These are phyloP conservation scores for Huso huso DNA, from an alignment of 2,797 vertebrate genomes.

Conservation along the genomic window DNA sequence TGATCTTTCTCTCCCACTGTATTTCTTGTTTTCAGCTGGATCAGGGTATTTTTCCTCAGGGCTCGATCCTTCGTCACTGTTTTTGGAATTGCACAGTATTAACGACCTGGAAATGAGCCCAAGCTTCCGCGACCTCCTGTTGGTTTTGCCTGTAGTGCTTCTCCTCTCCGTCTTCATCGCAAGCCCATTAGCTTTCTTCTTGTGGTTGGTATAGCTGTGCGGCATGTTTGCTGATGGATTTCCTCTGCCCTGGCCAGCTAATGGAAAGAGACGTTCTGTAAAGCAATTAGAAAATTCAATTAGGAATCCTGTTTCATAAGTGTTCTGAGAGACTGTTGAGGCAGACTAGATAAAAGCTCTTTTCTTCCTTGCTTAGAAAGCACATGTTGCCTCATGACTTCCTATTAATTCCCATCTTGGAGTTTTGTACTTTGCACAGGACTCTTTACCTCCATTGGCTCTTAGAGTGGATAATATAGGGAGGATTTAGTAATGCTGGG, in stretches of 20 bases:
- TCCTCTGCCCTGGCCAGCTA: slow-evolving; percentile 47
- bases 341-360: slow-evolving; percentile 40
- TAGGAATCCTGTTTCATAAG: slow-evolving; percentile 41
- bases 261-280: slow-evolving; percentile 59
- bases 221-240: slow-evolving; percentile 59
- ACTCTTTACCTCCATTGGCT: not conserved
- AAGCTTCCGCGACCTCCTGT: slow-evolving; percentile 65
- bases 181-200: slow-evolving; percentile 37
- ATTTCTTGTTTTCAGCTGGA: slow-evolving; percentile 38
- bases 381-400: slow-evolving; percentile 52
- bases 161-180: slow-evolving; percentile 71
- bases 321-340: slow-evolving; percentile 48
- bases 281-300: slow-evolving; percentile 64
- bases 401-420: slow-evolving; percentile 39
- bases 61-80: slow-evolving; percentile 64
- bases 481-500: too few species aligned
- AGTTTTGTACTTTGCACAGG: slow-evolving; percentile 16
- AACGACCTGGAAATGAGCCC: slow-evolving; percentile 74
- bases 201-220: slow-evolving; percentile 45
- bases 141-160: slow-evolving; percentile 35
- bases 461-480: not conserved
- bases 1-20: slow-evolving; percentile 34
- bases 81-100: slow-evolving; percentile 75
- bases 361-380: slow-evolving; percentile 34
- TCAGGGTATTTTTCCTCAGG: slow-evolving; percentile 60